A percentile compares a stretch with the other conserved stretches of the same genome.
These are phyloP conservation scores for Trilocha varians DNA, from an alignment of 2,888 invertebrate genomes.

Conservation along the genomic window DNA sequence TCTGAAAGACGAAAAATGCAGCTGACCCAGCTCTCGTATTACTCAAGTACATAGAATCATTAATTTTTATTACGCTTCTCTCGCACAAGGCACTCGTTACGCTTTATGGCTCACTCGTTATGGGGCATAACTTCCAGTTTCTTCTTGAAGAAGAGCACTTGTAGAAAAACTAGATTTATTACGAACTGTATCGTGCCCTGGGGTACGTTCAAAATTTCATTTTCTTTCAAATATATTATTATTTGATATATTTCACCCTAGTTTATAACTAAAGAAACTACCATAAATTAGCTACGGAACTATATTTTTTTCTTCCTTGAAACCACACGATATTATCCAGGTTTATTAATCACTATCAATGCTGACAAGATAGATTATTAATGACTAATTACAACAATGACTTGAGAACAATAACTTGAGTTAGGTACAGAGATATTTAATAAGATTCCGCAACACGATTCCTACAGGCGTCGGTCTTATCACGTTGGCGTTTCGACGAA, in stretches of 20 bases:
- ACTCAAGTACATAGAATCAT: slow-evolving; percentile 15
- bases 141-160: neutral
- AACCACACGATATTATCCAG: slow-evolving; percentile 24
- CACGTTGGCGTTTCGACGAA: slow-evolving; percentile 52
- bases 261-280: neutral
- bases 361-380: slow-evolving; percentile 54
- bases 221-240: neutral
- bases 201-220: neutral
- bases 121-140: slow-evolving; percentile 20
- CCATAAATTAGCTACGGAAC: neutral
- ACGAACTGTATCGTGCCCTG: neutral
- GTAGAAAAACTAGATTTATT: neutral
- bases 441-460: slow-evolving; percentile 61
- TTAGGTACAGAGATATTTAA: slow-evolving; percentile 46
- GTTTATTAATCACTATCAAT: slow-evolving; percentile 44
- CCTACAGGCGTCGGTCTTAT: slow-evolving; percentile 49
- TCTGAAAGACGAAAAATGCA: slow-evolving; percentile 5
- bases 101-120: slow-evolving; percentile 26
- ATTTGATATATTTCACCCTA: too few species aligned
- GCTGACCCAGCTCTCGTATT: neutral
- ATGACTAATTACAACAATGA: slow-evolving; percentile 60
- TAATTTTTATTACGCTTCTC: slow-evolving; percentile 32
- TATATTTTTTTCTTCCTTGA: neutral
- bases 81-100: slow-evolving; percentile 21
- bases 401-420: slow-evolving; percentile 52